Base-by-base conservation (phyloP, 2,888 invertebrate species). In the Gasteruption jaculator region DNA sequence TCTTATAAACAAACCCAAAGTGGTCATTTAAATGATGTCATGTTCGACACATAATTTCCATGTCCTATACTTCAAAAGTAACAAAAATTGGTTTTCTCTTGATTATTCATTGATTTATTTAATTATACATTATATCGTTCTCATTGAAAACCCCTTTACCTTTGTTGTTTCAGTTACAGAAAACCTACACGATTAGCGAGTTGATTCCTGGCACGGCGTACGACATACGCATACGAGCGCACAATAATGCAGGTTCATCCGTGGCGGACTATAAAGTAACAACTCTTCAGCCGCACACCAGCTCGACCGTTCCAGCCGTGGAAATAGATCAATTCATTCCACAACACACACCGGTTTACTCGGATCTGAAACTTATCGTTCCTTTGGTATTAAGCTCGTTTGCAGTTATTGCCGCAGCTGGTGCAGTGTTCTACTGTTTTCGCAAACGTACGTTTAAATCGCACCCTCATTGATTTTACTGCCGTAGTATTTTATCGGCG, bases 161-260 rank as follows among this genome's bases (percentile, higher is more conserved):
- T 19, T n/a, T n/a, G n/a, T n/a, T n/a, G n/a, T n/a, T n/a, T 4
- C 54, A 70, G 70, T 61, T 67, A 0, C 89, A 90, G 60, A 79
- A 89, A 41, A 86, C 86, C 27, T 88, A 83, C 71, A 88, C 87
- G 54, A 82, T 91, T 41, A 77, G 81, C 22, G 87, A 88, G 37
- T 74, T 91, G 20, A 77, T 81, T 46, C 84, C 91, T 0, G 86
- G 85, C 29, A 62, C 72, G 6, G 66, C 65, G 22, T 77, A 76
- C 59, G 72, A 73, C 43, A 60, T 76, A 14, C 71, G 73, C 41
- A 69, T 76, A 25, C 71, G 73, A 1, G 90, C 91, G 0, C 85
- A 87, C 66, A 91, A 91, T 71, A 89, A 90, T 68, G 91, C 91
- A 0, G 91, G 91, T 0, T 85, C 86, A 48, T 87, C 87, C 1